Base-by-base conservation (phyloP, 2,797 vertebrate species). In the Kryptopterus vitreolus region DNA sequence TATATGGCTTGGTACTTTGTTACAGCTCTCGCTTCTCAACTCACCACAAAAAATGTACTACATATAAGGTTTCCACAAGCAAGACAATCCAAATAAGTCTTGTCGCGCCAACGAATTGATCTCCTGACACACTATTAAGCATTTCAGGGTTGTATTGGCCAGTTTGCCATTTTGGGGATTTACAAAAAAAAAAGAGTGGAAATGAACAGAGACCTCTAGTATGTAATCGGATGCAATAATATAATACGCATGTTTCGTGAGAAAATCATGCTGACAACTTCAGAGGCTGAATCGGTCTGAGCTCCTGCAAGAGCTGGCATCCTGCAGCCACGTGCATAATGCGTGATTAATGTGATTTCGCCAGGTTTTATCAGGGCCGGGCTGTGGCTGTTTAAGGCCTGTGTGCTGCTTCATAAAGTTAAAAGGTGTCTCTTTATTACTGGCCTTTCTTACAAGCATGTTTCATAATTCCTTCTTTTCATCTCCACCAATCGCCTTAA, bases 261-360 rank as follows among this genome's bases (percentile, higher is more conserved):
- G 71, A 86, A n/a, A 88, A 87, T 77, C 43, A 81, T 84, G 86
- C 85, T 85, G 84, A 87, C 86, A 85, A 85, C 80, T 80, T 76
- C 80, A 82, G 82, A 85, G 82, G 81, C 72, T 76, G 76, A 13
- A 74, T 72, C 69, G 33, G 65, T 86, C 85, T 87, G 84, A 87
- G 85, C 81, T 53, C 29, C 74, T 66, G 79, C 58, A 85, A 82
- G 77, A 85, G 81, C 73, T 82, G 68, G 52, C 80, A 71, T 86
- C 58, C 73, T 78, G 80, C 83, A 89, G 31, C 85, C 70, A 80
- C 70, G 80, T 76, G 78, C 82, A 87, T 82, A 86, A 88, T 86
- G 86, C 84, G 80, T 74, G 79, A 88, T 92, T 93, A 93, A 94
- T 93, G 90, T 93, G 93, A 93, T 93, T 93, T 90, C 84, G 87